Base-by-base conservation (phyloP, 1,140 invertebrate species). In the Oncopodura yosiiana region DNA sequence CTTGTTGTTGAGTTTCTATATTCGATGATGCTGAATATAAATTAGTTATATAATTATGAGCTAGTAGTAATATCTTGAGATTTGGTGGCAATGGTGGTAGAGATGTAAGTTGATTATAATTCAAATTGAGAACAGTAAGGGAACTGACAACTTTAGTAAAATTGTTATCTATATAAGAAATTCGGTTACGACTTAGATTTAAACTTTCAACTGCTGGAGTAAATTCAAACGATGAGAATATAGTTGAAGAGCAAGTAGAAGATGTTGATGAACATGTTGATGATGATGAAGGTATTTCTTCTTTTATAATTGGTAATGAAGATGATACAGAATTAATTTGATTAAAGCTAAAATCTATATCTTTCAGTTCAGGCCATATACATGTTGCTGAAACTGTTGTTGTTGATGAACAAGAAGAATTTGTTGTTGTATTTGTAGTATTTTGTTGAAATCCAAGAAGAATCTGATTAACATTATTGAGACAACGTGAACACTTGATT, bases 51-150 rank as follows among this genome's bases (percentile, higher is more conserved):
- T 56, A 58, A 32, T 64, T 64, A 24, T 64, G 56, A 27, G 51
- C 24, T 9, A 64, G 27, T 3, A 58, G 48, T 18, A 64, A 49
- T 43, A 57, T 39, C 32, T 58, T 60, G 11, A 58, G 16, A 43
- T 64, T 64, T 29, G 58, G 62, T 24, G 62, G 62, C n/a, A 57
- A 34, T 5, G 52, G 51, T 23, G 62, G 62, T 23, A 64, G 24
- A 18, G 34, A 29, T 38, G 48, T 60, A 12, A 64, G 37, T 36
- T 61, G 34, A 44, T 64, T 64, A 39, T 58, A 64, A 39, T 56
- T 55, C 24, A 64, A 53, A 18, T 64, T 64, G 21, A 63, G 34
- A 14, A 55, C 45, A 23, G 53, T 38, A 30, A 64, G 43, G 30
- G 24, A 29, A 42, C 37, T 45, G 9, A 56, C 14, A 3, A 51